Conservation (phyloP, 37 sponge, comb jelly and placozoan species). For the Hexactinellida sp. region DNA sequence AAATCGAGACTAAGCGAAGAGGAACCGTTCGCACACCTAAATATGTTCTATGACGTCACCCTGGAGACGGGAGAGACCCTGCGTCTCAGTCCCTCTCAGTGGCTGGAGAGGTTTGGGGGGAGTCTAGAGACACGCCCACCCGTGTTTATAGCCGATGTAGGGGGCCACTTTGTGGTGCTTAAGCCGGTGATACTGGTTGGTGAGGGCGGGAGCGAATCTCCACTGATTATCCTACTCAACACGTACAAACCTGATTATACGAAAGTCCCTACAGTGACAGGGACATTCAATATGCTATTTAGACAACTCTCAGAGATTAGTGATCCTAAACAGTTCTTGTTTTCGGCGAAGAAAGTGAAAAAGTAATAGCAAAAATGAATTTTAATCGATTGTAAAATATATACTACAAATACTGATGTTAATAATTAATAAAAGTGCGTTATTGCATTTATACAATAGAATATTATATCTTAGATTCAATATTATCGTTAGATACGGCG, state of each 20-base stretch:
- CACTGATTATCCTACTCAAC: neutral
- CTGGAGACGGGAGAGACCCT: neutral
- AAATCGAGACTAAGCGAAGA: neutral
- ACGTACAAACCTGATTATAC: constrained; percentile 4
- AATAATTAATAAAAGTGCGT: neutral
- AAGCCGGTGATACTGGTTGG: neutral
- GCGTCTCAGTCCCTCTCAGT: neutral
- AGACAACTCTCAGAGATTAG: neutral
- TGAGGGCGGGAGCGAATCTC: neutral
- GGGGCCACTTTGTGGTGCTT: neutral
- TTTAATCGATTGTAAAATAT: neutral
- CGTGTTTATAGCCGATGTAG: neutral
- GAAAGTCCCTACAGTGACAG: neutral
- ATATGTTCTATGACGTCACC: constrained; percentile 17
- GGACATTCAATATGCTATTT: constrained; percentile 1
- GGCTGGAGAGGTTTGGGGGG: neutral
- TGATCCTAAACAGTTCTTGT: neutral
- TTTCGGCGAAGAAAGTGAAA: neutral
- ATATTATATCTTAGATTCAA: neutral
- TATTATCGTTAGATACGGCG: neutral
- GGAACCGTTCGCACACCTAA: neutral
- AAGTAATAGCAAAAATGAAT: neutral
- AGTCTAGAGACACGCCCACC: neutral
- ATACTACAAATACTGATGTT: constrained; percentile 5
- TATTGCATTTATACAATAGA: neutral